phyloP scores from a whole-genome alignment of 2,888 invertebrate species.

The Euproctis similis region DNA sequence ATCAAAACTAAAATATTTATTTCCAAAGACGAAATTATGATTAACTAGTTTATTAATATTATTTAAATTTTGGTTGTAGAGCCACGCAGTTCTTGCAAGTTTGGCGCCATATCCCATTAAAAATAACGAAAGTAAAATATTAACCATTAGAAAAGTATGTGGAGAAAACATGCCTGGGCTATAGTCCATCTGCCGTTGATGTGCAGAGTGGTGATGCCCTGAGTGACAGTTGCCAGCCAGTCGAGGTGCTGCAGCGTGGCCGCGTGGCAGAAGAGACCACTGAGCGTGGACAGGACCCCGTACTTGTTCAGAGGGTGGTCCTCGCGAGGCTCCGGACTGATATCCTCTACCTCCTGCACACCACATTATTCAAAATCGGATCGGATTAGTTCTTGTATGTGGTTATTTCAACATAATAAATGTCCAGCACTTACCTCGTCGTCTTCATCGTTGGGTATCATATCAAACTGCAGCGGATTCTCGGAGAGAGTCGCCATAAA shows the following conservation, averaged over 20 bases:
- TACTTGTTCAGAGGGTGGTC: slow-evolving; percentile 39
- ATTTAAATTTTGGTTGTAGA: no score
- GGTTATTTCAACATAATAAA: no score
- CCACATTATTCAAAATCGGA: no score
- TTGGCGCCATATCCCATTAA: no score
- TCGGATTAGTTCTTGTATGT: no score
- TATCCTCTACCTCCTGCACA: slow-evolving; percentile 33
- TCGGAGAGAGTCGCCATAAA: slow-evolving; percentile 53
- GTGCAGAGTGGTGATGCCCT: slow-evolving; percentile 8
- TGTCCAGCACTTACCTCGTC: slow-evolving; percentile 25
- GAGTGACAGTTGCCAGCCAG: slow-evolving; percentile 18
- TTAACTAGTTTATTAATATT: no score
- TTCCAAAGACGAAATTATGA: no score
- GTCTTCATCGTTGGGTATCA: slow-evolving; percentile 26
- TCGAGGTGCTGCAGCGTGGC: slow-evolving; percentile 11
- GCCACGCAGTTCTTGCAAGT: no score
- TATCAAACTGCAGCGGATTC: slow-evolving; percentile 45
- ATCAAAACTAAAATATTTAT: no score
- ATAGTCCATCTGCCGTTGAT: slow-evolving; percentile 35
- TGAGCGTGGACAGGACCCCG: slow-evolving; percentile 35
- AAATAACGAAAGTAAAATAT: no score
- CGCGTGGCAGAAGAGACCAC: slow-evolving; percentile 30
- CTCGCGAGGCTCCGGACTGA: slow-evolving; percentile 21
- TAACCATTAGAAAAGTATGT: no score
- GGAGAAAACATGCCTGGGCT: slow-evolving; percentile 45